phyloP scores from a whole-genome alignment of 2,888 invertebrate species.

The Strigamia maritima region DNA sequence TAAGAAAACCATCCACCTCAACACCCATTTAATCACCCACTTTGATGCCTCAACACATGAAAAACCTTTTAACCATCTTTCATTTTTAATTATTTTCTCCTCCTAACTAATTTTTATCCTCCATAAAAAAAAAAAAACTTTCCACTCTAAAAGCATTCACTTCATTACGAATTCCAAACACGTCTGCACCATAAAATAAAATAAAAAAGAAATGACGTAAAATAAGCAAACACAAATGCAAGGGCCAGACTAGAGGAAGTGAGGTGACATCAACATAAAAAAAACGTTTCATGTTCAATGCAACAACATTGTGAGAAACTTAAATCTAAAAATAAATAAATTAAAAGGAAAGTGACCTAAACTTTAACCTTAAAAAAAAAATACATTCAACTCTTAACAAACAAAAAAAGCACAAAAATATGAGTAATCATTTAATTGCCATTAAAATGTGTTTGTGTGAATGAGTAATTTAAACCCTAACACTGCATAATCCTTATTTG shows the following conservation, averaged over 20 bases:
- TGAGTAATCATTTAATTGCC: neutral
- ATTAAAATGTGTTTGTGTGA: neutral
- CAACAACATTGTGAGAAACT: neutral
- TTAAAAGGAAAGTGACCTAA: neutral
- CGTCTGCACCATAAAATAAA: neutral
- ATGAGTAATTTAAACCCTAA: constrained; percentile 7
- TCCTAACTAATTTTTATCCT: neutral
- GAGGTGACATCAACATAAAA: neutral
- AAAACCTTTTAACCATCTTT: neutral
- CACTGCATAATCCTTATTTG: constrained; percentile 12
- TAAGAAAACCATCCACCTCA: neutral
- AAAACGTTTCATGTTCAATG: constrained; percentile 9
- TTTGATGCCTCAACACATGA: neutral
- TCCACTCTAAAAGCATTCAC: neutral
- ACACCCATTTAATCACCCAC: neutral
- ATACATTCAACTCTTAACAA: neutral
- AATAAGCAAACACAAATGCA: neutral
- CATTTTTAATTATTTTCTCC: neutral
- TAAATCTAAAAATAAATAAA: neutral
- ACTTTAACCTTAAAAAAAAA: neutral
- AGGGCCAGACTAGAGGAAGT: constrained; percentile 8
- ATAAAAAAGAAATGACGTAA: neutral
- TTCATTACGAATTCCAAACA: neutral
- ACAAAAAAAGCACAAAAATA: neutral
- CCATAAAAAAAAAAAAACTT: neutral